A percentile compares a stretch with the other conserved stretches of the same genome.
phyloP scores from a whole-genome alignment of 2,797 vertebrate genomes.

The Platalea minor region DNA sequence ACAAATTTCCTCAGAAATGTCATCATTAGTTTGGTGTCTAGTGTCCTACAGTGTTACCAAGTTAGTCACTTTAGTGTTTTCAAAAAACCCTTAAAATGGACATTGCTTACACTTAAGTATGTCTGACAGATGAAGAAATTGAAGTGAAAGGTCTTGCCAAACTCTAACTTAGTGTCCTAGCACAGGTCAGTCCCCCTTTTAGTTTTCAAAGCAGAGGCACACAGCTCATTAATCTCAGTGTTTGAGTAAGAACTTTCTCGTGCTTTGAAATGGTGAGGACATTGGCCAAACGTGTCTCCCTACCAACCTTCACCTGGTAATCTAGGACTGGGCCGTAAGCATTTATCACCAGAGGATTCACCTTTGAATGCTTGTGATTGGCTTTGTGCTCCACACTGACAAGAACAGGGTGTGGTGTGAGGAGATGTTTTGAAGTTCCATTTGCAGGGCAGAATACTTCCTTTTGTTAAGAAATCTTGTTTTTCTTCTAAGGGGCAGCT shows the following conservation, averaged over 20 bases:
- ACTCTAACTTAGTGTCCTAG: not conserved
- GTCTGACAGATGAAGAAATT: not conserved
- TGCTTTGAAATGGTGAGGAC: not conserved
- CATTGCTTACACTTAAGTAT: not conserved
- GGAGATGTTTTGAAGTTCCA: not conserved
- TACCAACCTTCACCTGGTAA: not conserved
- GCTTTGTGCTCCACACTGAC: not conserved
- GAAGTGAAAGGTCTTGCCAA: not conserved
- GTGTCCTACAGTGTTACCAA: not conserved
- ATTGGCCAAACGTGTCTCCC: not conserved
- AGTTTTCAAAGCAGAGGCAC: not conserved
- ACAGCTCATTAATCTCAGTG: not conserved
- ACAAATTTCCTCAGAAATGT: not conserved
- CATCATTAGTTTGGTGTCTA: not conserved
- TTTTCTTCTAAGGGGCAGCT: not conserved
- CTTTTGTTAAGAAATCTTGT: not conserved
- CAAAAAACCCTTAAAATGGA: not conserved
- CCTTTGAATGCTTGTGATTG: not conserved
- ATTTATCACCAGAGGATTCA: not conserved
- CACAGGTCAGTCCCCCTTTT: not conserved
- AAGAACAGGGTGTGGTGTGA: not conserved
- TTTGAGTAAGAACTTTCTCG: not conserved
- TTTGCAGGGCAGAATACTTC: not conserved
- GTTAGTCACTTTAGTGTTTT: not conserved
- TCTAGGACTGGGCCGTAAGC: not conserved